A percentile compares a stretch with the other conserved stretches of the same genome.
phyloP scores from a whole-genome alignment of 2,113 vertebrate genomes.

The Orthochromis indermauri region DNA sequence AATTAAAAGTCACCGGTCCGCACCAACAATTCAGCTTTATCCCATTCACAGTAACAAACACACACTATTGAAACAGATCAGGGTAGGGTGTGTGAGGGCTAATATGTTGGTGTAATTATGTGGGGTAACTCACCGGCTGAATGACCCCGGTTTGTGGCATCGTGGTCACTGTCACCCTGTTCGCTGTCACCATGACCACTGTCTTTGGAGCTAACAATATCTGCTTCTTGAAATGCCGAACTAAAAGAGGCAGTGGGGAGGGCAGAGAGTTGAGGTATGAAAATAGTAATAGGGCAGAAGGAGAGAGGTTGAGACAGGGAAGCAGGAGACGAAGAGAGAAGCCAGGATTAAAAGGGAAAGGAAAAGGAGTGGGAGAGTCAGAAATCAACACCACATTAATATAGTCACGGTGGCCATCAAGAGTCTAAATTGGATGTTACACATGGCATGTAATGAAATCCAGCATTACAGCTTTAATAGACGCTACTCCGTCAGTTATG shows the following conservation, averaged over 20 bases:
- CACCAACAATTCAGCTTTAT: constrained; percentile 50
- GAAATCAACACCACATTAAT: constrained; percentile 46
- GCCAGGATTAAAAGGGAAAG: background rate
- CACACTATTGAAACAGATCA: background rate
- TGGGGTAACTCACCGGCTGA: constrained; percentile 83
- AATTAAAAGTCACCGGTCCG: constrained; percentile 62
- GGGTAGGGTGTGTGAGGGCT: background rate
- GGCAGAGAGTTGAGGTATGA: background rate
- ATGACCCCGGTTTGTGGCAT: constrained; percentile 97
- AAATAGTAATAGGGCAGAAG: background rate
- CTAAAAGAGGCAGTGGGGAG: constrained; percentile 56
- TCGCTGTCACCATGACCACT: constrained; percentile 99
- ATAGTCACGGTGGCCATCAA: constrained; percentile 43
- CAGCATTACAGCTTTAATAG: constrained; percentile 56
- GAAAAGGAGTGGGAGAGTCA: background rate
- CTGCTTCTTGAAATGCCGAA: constrained; percentile 98
- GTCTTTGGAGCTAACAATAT: constrained; percentile 99
- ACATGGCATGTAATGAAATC: constrained; percentile 64
- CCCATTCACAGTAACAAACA: constrained; percentile 27
- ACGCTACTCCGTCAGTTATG: constrained; percentile 42
- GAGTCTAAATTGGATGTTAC: constrained; percentile 64
- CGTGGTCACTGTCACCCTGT: constrained; percentile 98
- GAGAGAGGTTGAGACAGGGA: background rate
- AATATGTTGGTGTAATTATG: constrained; percentile 4
- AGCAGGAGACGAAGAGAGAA: background rate